Percentiles rank a stretch among this genome's conserved stretches.
Conservation (phyloP, 2,113 vertebrate species). For the Pogona vitticeps region DNA sequence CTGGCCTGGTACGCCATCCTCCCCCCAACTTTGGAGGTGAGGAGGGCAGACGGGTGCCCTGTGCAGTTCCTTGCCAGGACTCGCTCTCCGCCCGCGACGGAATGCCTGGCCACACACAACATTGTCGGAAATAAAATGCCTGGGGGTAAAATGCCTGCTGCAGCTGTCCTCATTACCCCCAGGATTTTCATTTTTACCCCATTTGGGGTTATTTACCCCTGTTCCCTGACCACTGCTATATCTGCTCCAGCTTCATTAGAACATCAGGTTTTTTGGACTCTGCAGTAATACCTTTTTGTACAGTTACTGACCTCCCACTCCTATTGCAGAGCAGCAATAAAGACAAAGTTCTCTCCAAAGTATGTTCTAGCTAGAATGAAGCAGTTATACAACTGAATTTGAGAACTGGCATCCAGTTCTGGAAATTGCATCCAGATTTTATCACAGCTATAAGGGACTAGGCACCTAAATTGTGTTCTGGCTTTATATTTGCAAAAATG, state of each 20-base stretch:
- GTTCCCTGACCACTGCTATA: no score
- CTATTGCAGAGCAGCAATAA: background rate
- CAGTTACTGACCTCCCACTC: background rate
- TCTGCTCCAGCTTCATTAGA: background rate
- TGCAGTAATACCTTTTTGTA: background rate
- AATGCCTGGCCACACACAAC: no score
- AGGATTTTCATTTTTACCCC: no score
- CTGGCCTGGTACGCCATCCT: no score
- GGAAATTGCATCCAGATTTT: background rate
- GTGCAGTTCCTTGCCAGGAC: no score
- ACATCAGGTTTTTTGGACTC: background rate
- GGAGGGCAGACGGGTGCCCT: no score
- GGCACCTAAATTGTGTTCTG: background rate
- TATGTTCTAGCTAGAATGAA: background rate
- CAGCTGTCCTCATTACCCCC: no score
- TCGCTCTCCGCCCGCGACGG: no score
- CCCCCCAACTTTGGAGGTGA: no score
- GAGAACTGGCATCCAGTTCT: background rate
- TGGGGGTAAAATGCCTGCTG: no score
- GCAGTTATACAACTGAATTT: background rate
- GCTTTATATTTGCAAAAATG: background rate
- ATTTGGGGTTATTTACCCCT: no score
- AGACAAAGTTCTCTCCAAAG: background rate
- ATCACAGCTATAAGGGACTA: background rate
- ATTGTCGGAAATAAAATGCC: no score